phyloP scores from a whole-genome alignment of 2,888 invertebrate species.

The Pemphredon lugubris region DNA sequence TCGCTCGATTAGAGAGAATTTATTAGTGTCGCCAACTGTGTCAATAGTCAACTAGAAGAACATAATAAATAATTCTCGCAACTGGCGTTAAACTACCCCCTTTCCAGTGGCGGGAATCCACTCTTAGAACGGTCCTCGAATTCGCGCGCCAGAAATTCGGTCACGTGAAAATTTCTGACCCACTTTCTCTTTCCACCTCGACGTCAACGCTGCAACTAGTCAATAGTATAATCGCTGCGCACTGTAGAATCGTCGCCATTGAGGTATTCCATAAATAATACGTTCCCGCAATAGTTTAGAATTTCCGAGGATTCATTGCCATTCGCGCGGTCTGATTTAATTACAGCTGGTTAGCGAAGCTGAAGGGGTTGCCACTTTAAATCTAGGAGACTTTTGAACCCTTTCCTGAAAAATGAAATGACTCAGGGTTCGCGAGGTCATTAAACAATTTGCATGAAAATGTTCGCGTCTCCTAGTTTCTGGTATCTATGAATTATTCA shows the following conservation, averaged over 20 bases:
- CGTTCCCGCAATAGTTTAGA: conserved; percentile 26
- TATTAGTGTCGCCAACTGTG: too few relatives aligned
- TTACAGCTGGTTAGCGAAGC: conserved; percentile 19
- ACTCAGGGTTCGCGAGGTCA: conserved; percentile 37
- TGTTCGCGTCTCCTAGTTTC: conserved; percentile 41
- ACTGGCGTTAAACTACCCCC: too few relatives aligned
- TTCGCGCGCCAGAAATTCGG: neutral
- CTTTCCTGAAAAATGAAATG: conserved; percentile 32
- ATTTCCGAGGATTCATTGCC: conserved; percentile 27
- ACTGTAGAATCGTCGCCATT: neutral
- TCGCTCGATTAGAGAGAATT: too few relatives aligned
- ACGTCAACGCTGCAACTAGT: neutral
- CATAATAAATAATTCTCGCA: too few relatives aligned
- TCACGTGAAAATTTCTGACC: neutral
- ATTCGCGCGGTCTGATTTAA: conserved; percentile 42
- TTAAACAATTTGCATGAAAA: conserved; percentile 59
- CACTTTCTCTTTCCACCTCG: neutral
- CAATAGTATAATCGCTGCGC: neutral
- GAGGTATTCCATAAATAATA: neutral
- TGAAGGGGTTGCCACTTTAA: conserved; percentile 8
- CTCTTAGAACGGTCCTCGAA: neutral
- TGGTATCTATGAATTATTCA: conserved; percentile 52
- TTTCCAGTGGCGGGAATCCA: too few relatives aligned
- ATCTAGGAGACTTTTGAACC: conserved; percentile 32
- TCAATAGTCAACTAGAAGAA: too few relatives aligned